These are phyloP conservation scores for Pristionchus entomophagus DNA, from an alignment of 2,888 invertebrate genomes.

Conservation along the genomic window DNA sequence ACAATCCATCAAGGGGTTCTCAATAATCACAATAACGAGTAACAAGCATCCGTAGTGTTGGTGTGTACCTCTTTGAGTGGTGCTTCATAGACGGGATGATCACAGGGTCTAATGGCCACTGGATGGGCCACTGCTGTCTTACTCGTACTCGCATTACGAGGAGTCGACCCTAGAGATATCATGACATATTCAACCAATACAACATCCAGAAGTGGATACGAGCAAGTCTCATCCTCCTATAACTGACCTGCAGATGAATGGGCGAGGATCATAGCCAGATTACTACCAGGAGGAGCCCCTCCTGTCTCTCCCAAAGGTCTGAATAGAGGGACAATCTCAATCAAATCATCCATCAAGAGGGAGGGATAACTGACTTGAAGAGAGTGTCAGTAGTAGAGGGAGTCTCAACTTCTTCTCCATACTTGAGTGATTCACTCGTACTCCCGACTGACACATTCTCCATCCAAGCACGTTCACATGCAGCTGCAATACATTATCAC, in stretches of 20 bases:
- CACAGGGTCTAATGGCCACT: constrained; percentile 40
- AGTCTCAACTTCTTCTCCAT: neutral
- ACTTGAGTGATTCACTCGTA: neutral
- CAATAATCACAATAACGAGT: too few relatives aligned
- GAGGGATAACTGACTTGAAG: neutral
- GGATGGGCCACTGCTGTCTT: constrained; percentile 40
- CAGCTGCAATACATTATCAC: neutral
- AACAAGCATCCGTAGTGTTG: neutral
- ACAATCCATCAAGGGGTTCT: too few relatives aligned
- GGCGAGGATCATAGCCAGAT: constrained; percentile 44
- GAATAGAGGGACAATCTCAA: neutral
- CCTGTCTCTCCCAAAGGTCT: constrained; percentile 43
- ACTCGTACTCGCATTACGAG: constrained; percentile 16
- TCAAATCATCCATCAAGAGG: neutral
- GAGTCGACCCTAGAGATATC: constrained; percentile 7
- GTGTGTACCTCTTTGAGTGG: constrained; percentile 19
- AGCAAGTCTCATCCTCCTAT: too few relatives aligned
- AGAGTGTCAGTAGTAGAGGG: constrained; percentile 2
- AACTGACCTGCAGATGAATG: constrained; percentile 18
- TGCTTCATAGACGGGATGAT: constrained; percentile 42
- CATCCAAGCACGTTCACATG: constrained; percentile 9
- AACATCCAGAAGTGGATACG: too few relatives aligned
- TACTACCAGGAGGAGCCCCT: constrained; percentile 45
- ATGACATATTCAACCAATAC: neutral
- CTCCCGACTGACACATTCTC: neutral